phyloP scores from a whole-genome alignment of 2,888 invertebrate genomes.

The Odontocolon sp. region DNA sequence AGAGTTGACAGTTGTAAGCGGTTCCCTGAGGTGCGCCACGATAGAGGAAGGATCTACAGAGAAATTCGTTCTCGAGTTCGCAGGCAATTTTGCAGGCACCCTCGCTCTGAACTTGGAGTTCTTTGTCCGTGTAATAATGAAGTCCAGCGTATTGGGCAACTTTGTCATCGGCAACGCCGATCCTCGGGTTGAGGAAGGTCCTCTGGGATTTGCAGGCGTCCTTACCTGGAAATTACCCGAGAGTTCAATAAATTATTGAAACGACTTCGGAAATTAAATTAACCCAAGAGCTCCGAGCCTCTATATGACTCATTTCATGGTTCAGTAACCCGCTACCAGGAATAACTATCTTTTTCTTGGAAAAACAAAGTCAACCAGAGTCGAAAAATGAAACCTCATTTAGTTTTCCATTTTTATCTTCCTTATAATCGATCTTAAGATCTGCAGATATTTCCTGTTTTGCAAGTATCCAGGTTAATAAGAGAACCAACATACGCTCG shows the following conservation, averaged over 20 bases:
- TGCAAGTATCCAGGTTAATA: no score
- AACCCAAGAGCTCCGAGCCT: no score
- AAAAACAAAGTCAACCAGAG: no score
- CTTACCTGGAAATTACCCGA: constrained; percentile 80
- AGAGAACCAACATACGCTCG: no score
- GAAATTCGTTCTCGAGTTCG: constrained; percentile 95
- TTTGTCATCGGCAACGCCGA: constrained; percentile 95
- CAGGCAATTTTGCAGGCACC: constrained; percentile 95
- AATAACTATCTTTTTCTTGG: no score
- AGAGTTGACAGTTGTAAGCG: constrained; percentile 95
- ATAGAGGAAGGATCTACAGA: constrained; percentile 92
- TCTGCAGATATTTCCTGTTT: no score
- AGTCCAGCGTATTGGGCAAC: constrained; percentile 95
- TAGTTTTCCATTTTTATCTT: no score
- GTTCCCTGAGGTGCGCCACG: constrained; percentile 86
- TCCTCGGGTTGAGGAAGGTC: constrained; percentile 89
- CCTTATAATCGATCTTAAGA: no score
- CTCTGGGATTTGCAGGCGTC: constrained; percentile 94
- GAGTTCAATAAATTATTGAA: not conserved
- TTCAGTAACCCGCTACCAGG: no score
- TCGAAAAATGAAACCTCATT: no score
- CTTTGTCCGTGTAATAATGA: constrained; percentile 96
- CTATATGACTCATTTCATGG: no score
- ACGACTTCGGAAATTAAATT: not conserved
- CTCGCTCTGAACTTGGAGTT: constrained; percentile 93